Base-by-base conservation (phyloP, 2,888 invertebrate species). In the Melanophora roralis region DNA sequence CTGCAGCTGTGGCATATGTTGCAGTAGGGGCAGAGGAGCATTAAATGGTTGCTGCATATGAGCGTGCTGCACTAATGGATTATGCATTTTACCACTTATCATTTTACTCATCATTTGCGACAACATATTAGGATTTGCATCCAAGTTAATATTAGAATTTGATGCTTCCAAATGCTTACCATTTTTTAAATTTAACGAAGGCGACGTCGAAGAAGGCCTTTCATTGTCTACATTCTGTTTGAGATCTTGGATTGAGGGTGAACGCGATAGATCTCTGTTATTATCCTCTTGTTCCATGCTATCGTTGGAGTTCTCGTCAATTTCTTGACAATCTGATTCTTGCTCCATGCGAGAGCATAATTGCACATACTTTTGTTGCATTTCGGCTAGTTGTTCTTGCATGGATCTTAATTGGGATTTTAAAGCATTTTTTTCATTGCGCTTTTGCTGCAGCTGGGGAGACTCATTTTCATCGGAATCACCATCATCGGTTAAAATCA, bases 331-430 rank as follows among this genome's bases (percentile, higher is more conserved):
- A 85, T 94, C 94, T 0, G 94, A 94, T 82, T 93, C 94, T 85
- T 94, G 94, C 85, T 96, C 96, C 93, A 96, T 95, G 84, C 95
- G 92, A 86, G 95, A 96, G 88, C 96, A 95, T 85, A 97, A 91
- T 90, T 96, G 95, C 88, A 95, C 93, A 90, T 97, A 97, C 88
- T 96, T 95, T 87, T 96, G 95, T 91, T 96, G 96, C 95, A 97
- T 97, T 88, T 95, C 95, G 11, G 96, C 96, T 77, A 97, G 91
- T 90, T 97, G 96, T 86, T 96, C 95, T 91, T 96, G 96, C 93
- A 97, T 94, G 77, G 94, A 94, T 85, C 96, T 93, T 85, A 97
- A 91, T 90, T 97, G 97, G 79, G 94, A 94, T 90, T 96, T 95
- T 14, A 97, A 92, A 75, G 95, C 94, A 87, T 96, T 95, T 89